phyloP scores from a whole-genome alignment of 2,113 vertebrate genomes.

The Genyomyrus donnyi region DNA sequence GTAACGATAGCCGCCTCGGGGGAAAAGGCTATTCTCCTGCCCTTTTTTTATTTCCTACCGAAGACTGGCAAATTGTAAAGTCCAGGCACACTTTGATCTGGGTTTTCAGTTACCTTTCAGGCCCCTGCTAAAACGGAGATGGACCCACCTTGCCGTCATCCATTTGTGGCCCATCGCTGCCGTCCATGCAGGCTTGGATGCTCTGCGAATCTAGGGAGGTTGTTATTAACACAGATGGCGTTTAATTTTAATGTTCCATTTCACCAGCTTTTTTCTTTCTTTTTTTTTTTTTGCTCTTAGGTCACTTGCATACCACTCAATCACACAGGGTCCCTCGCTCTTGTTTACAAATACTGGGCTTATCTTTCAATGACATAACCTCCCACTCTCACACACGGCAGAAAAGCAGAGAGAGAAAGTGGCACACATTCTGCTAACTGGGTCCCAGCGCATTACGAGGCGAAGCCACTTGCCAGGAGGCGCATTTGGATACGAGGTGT shows the following conservation, averaged over 20 bases:
- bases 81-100: neutral
- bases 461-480: neutral
- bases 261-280: neutral
- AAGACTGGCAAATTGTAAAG: neutral
- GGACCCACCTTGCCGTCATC: neutral
- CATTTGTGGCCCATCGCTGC: neutral
- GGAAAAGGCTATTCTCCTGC: neutral
- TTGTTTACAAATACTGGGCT: constrained; percentile 10
- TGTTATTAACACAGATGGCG: neutral
- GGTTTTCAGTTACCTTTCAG: neutral
- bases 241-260: neutral
- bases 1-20: neutral
- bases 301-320: neutral
- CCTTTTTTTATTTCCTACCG: neutral
- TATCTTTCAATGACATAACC: constrained; percentile 9
- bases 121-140: neutral
- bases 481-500: neutral
- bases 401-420: neutral
- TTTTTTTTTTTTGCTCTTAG: neutral
- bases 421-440: neutral
- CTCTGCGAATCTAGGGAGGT: neutral
- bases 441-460: neutral
- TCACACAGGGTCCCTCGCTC: neutral
- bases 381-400: neutral
- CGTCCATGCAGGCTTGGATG: neutral